A percentile compares a stretch with the other conserved stretches of the same genome.
Evolutionary conservation across 1,140 invertebrate genomes (phyloP).

Genomic region (Drosophila willistoni): DNA sequence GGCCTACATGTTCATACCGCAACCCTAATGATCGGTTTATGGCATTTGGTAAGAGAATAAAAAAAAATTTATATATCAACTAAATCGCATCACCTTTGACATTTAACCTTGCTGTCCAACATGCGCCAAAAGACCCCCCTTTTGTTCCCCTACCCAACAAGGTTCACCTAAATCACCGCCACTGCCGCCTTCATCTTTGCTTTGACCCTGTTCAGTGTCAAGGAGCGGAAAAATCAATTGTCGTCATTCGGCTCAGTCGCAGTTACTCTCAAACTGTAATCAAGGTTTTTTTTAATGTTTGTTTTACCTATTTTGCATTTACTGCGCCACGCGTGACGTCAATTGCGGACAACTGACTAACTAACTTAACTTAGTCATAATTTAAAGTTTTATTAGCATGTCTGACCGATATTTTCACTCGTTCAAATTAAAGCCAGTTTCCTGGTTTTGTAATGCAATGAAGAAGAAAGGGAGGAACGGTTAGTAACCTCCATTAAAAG

Average conservation of each 20-base stretch:
- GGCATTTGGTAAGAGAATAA: constrained; percentile 88
- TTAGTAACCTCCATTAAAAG: background rate
- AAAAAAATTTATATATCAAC: background rate
- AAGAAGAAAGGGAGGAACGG: too few relatives aligned
- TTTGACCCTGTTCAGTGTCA: constrained; percentile 75
- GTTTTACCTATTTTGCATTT: constrained; percentile 4
- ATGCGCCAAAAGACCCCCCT: background rate
- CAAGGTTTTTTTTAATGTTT: constrained; percentile 16
- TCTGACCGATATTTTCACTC: background rate
- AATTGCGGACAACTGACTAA: background rate
- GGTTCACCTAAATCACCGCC: background rate
- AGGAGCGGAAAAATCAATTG: constrained; percentile 73
- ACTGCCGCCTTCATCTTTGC: constrained; percentile 17
- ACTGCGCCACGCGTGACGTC: constrained; percentile 11
- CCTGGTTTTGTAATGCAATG: background rate
- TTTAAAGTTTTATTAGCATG: constrained; percentile 13
- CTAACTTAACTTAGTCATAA: constrained; percentile 5
- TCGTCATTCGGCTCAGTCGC: constrained; percentile 30
- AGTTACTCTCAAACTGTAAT: constrained; percentile 51
- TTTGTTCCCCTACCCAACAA: too few relatives aligned
- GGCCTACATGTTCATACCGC: constrained; percentile 93
- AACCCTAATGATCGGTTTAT: constrained; percentile 90
- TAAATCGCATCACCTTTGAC: constrained; percentile 19
- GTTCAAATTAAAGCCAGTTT: background rate
- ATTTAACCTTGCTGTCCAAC: constrained; percentile 20